Conservation (phyloP, 2,797 vertebrate species). For the Eutrigla gurnardus region DNA sequence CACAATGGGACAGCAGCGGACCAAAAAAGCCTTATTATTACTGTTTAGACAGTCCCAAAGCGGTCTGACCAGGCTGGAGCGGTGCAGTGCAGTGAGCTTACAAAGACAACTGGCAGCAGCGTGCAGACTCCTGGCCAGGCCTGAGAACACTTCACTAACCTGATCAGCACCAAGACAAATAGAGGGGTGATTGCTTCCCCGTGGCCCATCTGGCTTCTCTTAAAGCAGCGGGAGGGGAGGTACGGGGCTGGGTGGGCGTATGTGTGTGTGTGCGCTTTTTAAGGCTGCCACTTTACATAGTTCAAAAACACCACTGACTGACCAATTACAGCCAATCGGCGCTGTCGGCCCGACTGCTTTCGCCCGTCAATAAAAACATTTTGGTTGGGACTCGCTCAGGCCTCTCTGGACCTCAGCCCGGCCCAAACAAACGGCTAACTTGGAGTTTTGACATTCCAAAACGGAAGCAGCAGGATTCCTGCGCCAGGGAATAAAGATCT, state of each 20-base stretch:
- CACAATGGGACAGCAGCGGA: slow-evolving; percentile 20
- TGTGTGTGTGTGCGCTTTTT: slow-evolving; percentile 54
- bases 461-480: slow-evolving; percentile 67
- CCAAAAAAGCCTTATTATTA: slow-evolving; percentile 21
- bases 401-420: slow-evolving; percentile 62
- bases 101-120: slow-evolving; percentile 69
- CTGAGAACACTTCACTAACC: slow-evolving; percentile 85
- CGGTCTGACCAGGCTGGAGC: slow-evolving; percentile 41
- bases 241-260: slow-evolving; percentile 55
- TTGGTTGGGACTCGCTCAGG: slow-evolving; percentile 70
- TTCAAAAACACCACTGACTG: slow-evolving; percentile 80
- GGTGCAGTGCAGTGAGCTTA: slow-evolving; percentile 35
- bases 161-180: slow-evolving; percentile 87
- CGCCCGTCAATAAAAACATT: slow-evolving; percentile 84
- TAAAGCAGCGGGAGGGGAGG: slow-evolving; percentile 74
- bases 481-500: slow-evolving; percentile 52
- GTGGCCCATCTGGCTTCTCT: slow-evolving; percentile 86
- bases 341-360: slow-evolving; percentile 80
- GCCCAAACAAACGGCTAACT: slow-evolving; percentile 62
- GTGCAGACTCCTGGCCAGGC: slow-evolving; percentile 70
- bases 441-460: slow-evolving; percentile 63
- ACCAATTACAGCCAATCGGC: slow-evolving; percentile 81
- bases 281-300: slow-evolving; percentile 82
- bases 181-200: slow-evolving; percentile 84
- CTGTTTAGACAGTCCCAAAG: slow-evolving; percentile 46